Base-by-base conservation (phyloP, 2,113 vertebrate species). In the Ibidorhyncha struthersii region DNA sequence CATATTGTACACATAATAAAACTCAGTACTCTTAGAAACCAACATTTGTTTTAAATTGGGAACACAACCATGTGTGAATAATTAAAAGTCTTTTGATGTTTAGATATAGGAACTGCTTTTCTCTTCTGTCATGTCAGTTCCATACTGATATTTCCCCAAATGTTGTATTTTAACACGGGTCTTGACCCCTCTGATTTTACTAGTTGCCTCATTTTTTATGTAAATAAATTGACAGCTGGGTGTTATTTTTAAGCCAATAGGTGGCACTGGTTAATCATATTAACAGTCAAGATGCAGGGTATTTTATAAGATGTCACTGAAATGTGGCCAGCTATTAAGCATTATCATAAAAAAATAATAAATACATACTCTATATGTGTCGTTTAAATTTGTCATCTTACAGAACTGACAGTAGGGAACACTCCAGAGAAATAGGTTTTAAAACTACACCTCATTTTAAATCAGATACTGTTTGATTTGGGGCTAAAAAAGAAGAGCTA, bases 221-320 rank as follows among this genome's bases (percentile, higher is more conserved):
- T 45, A 10, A 52, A 55, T 32, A 20, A 47, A 6, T 36, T 45
- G 32, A 78, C 45, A 40, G 36, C 49, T 72, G 70, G 84, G 30
- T 79, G 50, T 38, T 59, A 63, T 6, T 71, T 29, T 55, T 76
- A 82, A 93, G 50, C 95, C 96, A 92, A 95, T 95, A 97, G 95
- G 63, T 96, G 95, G 97, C 95, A 96, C 87, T 93, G 67, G 92
- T 92, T 93, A 93, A 81, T 84, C 92, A 50, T 52, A 86, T 73
- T 76, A 90, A 63, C 47, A 53, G 14, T 79, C 36, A 88, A 58
- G 79, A 50, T 25, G 8, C 58, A 53, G 43, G 10, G 8, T 67
- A 26, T 82, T 93, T 87, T 77, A 10, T 41, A 87, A 58, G 38
- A 43, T 40, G 36, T 36, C 43, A 5, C 18, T 20, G 66, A 90